A percentile compares a stretch with the other conserved stretches of the same genome.
These are phyloP conservation scores for Candidula unifasciata DNA, from an alignment of 2,888 invertebrate genomes.

Conservation along the genomic window DNA sequence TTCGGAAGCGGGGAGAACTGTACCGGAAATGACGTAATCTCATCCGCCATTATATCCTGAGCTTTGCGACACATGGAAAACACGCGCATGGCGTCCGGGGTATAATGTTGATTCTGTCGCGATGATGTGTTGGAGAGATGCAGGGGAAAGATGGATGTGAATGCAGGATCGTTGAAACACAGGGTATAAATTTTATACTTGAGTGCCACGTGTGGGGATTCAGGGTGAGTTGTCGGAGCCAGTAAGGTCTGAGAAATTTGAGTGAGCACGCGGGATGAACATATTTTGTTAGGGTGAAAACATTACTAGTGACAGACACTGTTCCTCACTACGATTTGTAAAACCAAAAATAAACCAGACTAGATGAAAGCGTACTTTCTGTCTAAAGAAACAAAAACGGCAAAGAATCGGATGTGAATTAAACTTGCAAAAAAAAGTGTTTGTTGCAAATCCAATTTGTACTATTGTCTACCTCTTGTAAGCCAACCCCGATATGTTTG, in stretches of 20 bases:
- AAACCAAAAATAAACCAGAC: too few species aligned
- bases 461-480: too few species aligned
- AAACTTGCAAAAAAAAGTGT: too few species aligned
- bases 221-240: background rate
- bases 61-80: background rate
- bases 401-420: too few species aligned
- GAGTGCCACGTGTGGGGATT: background rate
- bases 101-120: background rate
- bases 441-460: too few species aligned
- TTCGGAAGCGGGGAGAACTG: background rate
- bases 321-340: too few species aligned
- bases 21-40: conserved; percentile 40
- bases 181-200: conserved; percentile 10
- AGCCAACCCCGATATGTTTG: too few species aligned
- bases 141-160: background rate
- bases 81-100: background rate
- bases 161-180: background rate
- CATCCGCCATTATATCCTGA: conserved; percentile 23
- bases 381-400: too few species aligned
- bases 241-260: background rate
- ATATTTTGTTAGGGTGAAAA: too few species aligned
- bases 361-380: too few species aligned
- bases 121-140: background rate
- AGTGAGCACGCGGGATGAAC: background rate
- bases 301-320: too few species aligned